Conservation (phyloP, 2,797 vertebrate genomes). For the Myotis myotis region DNA sequence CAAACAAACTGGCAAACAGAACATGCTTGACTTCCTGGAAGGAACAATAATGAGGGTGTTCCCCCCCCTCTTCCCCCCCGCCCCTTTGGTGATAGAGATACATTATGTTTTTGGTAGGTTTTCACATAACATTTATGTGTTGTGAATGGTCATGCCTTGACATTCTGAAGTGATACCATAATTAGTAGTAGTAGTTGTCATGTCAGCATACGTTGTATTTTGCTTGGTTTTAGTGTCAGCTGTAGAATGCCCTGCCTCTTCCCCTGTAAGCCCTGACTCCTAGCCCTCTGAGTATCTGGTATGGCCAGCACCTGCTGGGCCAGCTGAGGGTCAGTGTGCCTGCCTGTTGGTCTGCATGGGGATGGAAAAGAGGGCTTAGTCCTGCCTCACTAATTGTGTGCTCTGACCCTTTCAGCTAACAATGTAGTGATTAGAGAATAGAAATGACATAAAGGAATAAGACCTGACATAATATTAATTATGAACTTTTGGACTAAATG, state of each 20-base stretch:
- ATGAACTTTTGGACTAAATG: not conserved
- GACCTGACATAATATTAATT: not conserved
- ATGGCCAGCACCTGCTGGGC: not conserved
- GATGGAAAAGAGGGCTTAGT: not conserved
- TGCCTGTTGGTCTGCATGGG: not conserved
- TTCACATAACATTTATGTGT: slow-evolving; percentile 1
- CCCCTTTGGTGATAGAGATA: not conserved
- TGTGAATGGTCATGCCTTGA: not conserved
- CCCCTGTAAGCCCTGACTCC: not conserved
- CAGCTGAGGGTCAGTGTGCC: not conserved
- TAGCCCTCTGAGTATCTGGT: not conserved
- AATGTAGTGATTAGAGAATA: not conserved
- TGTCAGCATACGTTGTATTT: not conserved
- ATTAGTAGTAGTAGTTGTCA: not conserved
- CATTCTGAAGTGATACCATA: not conserved
- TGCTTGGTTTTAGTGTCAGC: not conserved
- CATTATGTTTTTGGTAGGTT: slow-evolving; percentile 3
- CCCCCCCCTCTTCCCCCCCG: not conserved
- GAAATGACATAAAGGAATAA: slow-evolving; percentile 14
- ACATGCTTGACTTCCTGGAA: not conserved
- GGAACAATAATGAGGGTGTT: not conserved
- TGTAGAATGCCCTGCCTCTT: not conserved
- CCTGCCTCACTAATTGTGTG: not conserved
- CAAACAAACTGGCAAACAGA: not conserved
- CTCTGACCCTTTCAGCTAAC: not conserved